phyloP scores from a whole-genome alignment of 2,888 invertebrate species.

The Apodemia duryi region DNA sequence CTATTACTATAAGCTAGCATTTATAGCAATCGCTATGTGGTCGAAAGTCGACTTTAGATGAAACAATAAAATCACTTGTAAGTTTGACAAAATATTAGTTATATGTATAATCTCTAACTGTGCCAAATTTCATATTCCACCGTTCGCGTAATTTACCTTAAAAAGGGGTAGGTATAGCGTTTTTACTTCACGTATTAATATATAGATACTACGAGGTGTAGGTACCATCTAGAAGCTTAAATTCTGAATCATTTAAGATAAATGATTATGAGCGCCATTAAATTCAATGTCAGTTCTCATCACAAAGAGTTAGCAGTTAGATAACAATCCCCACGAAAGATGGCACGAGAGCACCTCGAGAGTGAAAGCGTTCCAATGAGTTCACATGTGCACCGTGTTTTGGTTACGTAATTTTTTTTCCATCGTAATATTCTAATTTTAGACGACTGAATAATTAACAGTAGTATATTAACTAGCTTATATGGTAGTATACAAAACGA shows the following conservation, averaged over 20 bases:
- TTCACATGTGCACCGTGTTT: slow-evolving; percentile 60
- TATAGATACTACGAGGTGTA: no score
- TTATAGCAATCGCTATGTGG: no score
- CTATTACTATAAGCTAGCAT: no score
- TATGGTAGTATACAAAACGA: no score
- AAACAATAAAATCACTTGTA: no score
- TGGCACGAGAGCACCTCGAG: slow-evolving; percentile 43
- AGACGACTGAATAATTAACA: background rate
- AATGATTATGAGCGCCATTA: background rate
- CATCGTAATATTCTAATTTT: slow-evolving; percentile 16
- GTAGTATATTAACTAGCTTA: background rate
- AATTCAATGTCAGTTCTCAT: slow-evolving; percentile 12
- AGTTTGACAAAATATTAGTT: no score
- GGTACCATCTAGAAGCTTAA: background rate
- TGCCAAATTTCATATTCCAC: no score
- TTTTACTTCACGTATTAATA: no score
- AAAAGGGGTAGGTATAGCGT: no score
- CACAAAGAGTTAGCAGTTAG: slow-evolving; percentile 38
- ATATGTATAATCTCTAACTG: no score
- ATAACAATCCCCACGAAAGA: slow-evolving; percentile 48
- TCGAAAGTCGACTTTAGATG: no score
- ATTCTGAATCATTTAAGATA: background rate
- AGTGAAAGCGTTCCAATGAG: slow-evolving; percentile 69
- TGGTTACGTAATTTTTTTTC: slow-evolving; percentile 39
- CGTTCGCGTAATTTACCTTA: no score